Evolutionary conservation across 2,113 vertebrate species (phyloP).

Genomic region (Albula goreensis): DNA sequence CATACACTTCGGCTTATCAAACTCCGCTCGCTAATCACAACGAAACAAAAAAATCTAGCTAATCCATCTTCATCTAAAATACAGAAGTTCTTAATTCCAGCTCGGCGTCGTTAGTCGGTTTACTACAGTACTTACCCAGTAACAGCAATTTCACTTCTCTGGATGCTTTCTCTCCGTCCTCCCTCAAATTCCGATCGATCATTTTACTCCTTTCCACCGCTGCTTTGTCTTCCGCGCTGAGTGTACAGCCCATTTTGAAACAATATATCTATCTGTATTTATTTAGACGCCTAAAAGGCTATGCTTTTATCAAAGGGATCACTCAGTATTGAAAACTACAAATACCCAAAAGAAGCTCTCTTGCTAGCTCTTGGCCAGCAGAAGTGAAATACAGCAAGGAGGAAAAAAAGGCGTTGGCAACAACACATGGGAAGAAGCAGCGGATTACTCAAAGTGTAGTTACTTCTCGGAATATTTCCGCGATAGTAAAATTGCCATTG

Average conservation of each 20-base stretch:
- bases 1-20: too few relatives aligned
- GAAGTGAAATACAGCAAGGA: constrained; percentile 8
- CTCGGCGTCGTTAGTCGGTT: too few relatives aligned
- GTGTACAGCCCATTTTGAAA: constrained; percentile 84
- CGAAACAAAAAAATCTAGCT: too few relatives aligned
- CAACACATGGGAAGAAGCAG: constrained; percentile 44
- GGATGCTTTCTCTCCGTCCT: constrained; percentile 89
- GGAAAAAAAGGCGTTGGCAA: constrained; percentile 64
- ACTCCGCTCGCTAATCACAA: too few relatives aligned
- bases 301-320: not conserved
- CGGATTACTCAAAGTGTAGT: constrained; percentile 2
- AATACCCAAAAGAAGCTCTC: not conserved
- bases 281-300: not conserved
- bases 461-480: not conserved
- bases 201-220: constrained; percentile 92
- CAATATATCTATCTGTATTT: not conserved
- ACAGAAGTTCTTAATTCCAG: too few relatives aligned
- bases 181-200: constrained; percentile 90
- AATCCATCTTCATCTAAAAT: too few relatives aligned
- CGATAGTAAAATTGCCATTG: not conserved
- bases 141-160: constrained; percentile 93
- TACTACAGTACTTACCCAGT: constrained; percentile 72
- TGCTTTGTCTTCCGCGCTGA: constrained; percentile 94
- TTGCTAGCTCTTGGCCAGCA: not conserved
- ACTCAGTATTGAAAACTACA: not conserved